These are phyloP conservation scores for Ochropleura plecta DNA, from an alignment of 2,888 invertebrate genomes.

Conservation along the genomic window DNA sequence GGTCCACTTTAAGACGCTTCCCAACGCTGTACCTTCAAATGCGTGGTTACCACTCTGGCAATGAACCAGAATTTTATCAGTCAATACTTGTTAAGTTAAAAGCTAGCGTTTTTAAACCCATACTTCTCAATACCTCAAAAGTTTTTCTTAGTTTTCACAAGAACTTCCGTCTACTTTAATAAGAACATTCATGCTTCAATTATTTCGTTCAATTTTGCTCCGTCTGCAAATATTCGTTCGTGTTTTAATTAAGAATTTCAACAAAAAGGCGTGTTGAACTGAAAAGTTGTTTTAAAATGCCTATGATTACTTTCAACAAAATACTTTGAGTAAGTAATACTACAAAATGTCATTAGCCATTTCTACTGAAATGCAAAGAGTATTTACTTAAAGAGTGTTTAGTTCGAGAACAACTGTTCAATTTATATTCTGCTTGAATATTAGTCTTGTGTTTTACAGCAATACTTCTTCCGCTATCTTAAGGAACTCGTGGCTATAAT, in stretches of 20 bases:
- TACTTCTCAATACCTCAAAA: background rate
- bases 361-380: constrained; percentile 14
- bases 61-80: background rate
- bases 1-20: background rate
- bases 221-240: constrained; percentile 6
- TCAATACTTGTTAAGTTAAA: background rate
- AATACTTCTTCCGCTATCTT: background rate
- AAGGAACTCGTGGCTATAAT: too few species aligned
- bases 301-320: constrained; percentile 17
- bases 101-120: background rate
- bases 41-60: background rate
- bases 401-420: constrained; percentile 3
- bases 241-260: constrained; percentile 51
- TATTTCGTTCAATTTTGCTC: constrained; percentile 12
- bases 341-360: constrained; percentile 18
- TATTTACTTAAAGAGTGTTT: constrained; percentile 24
- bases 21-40: background rate
- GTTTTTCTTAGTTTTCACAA: background rate
- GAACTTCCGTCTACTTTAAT: constrained; percentile 4
- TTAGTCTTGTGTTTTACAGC: background rate
- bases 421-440: constrained; percentile 14
- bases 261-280: constrained; percentile 8
- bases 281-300: constrained; percentile 23
- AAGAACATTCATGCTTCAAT: constrained; percentile 11
- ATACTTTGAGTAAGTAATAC: constrained; percentile 37